phyloP scores from a whole-genome alignment of 2,113 vertebrate genomes.

The Martes martes region DNA sequence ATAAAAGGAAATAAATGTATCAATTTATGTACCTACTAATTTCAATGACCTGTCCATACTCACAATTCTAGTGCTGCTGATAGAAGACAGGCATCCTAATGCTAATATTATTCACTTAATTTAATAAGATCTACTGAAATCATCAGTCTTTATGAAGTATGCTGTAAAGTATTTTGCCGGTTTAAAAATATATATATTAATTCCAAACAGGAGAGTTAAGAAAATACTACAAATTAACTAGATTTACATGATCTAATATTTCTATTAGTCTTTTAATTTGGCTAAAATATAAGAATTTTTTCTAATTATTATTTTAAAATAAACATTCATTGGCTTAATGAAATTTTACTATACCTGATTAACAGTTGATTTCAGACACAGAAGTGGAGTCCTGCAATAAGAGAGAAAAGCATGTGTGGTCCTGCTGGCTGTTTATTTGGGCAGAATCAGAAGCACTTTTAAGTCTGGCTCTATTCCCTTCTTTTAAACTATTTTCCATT shows the following conservation, averaged over 20 bases:
- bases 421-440: conserved; percentile 64
- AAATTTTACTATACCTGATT: conserved; percentile 54
- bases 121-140: neutral
- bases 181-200: neutral
- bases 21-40: neutral
- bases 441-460: conserved; percentile 64
- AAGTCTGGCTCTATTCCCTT: conserved; percentile 54
- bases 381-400: conserved; percentile 5
- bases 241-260: conserved; percentile 22
- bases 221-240: conserved; percentile 30
- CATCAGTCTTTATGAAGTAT: neutral
- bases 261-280: conserved; percentile 36
- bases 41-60: neutral
- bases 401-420: conserved; percentile 61
- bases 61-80: neutral
- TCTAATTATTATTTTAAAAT: conserved; percentile 66
- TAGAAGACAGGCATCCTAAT: neutral
- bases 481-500: conserved; percentile 70
- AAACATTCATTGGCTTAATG: conserved; percentile 29
- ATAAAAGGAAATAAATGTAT: neutral
- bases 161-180: neutral
- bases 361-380: conserved; percentile 41
- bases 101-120: neutral
- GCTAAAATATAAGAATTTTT: conserved; percentile 44
- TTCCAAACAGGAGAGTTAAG: neutral